Conservation (phyloP, 2,113 vertebrate genomes). For the Tachuris rubrigastra region DNA sequence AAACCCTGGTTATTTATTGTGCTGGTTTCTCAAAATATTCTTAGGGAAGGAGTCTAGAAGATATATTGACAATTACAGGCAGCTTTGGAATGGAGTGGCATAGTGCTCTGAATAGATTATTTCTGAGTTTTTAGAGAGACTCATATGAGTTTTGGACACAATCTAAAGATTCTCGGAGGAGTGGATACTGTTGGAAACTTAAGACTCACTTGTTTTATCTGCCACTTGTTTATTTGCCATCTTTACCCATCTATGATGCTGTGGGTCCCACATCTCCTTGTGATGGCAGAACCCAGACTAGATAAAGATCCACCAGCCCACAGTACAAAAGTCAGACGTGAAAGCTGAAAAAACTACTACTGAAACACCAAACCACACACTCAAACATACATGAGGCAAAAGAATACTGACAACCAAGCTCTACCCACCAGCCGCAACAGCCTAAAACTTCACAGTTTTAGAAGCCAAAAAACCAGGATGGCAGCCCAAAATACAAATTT, state of each 20-base stretch:
- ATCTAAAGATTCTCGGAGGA: neutral
- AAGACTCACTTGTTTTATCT: neutral
- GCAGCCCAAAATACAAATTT: neutral
- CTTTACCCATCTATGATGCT: neutral
- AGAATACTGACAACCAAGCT: neutral
- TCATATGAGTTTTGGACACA: neutral
- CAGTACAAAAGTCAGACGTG: neutral
- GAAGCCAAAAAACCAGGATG: neutral
- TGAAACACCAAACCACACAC: neutral
- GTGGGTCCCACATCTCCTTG: neutral
- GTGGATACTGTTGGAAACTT: rapidly evolving
- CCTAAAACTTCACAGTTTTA: neutral
- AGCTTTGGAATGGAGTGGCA: neutral
- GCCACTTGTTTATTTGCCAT: neutral
- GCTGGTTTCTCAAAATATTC: neutral
- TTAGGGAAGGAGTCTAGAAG: neutral
- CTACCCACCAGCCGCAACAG: neutral
- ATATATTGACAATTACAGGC: neutral
- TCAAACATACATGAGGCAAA: neutral
- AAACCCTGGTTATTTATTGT: neutral
- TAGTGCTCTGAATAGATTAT: neutral
- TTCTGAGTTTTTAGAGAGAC: neutral
- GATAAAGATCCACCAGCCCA: neutral
- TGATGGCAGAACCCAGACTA: neutral
- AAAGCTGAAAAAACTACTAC: neutral